These are phyloP conservation scores for Congeria kusceri DNA, from an alignment of 2,888 invertebrate species.

Conservation along the genomic window DNA sequence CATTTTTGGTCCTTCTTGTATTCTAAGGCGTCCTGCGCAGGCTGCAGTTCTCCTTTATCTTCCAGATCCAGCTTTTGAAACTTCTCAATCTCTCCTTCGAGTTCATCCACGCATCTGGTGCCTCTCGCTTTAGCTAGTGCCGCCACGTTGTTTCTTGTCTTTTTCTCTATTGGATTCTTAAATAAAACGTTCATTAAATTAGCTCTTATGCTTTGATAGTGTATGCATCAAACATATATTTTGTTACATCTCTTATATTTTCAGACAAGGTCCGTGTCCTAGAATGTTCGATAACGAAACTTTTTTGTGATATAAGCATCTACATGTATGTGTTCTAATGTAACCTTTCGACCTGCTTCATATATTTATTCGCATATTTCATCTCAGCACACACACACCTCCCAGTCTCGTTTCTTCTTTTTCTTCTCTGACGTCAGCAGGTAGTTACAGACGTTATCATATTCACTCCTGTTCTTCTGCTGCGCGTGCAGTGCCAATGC, in stretches of 20 bases:
- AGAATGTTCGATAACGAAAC: too few species aligned
- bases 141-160: slow-evolving; percentile 41
- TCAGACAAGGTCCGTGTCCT: too few species aligned
- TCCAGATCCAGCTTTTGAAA: slow-evolving; percentile 63
- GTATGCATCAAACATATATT: too few species aligned
- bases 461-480: slow-evolving; percentile 26
- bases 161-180: slow-evolving; percentile 65
- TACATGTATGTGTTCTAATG: too few species aligned
- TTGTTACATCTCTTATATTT: too few species aligned
- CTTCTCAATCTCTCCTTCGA: slow-evolving; percentile 52
- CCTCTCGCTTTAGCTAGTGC: slow-evolving; percentile 25
- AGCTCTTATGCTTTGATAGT: too few species aligned
- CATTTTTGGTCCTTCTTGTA: slow-evolving; percentile 60
- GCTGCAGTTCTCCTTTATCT: slow-evolving; percentile 65
- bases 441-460: slow-evolving; percentile 59
- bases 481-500: slow-evolving; percentile 45
- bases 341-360: too few species aligned
- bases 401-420: slow-evolving; percentile 40
- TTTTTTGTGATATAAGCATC: too few species aligned
- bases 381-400: slow-evolving; percentile 15
- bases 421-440: slow-evolving; percentile 49
- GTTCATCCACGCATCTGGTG: slow-evolving; percentile 52
- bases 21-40: slow-evolving; percentile 57
- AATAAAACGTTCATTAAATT: background rate
- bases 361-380: too few species aligned